A percentile compares a stretch with the other conserved stretches of the same genome.
phyloP scores from a whole-genome alignment of 1,140 invertebrate genomes.

The Bombus sibiricus region DNA sequence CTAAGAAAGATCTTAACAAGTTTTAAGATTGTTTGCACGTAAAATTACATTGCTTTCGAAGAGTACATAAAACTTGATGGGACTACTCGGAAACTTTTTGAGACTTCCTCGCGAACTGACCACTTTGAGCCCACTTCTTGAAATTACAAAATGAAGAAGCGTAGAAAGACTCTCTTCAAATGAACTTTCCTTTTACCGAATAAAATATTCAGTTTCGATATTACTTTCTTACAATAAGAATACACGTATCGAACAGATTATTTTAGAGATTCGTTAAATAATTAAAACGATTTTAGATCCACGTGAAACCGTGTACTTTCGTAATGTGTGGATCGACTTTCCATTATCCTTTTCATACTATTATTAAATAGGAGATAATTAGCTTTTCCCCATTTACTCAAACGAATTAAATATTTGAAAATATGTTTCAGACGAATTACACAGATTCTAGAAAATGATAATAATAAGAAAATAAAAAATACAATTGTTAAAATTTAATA shows the following conservation, averaged over 20 bases:
- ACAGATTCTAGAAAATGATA: background rate
- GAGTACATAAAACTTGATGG: conserved; percentile 29
- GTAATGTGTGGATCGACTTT: background rate
- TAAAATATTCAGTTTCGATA: conserved; percentile 41
- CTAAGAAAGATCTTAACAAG: conserved; percentile 26
- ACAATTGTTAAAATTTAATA: background rate
- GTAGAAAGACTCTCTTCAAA: background rate
- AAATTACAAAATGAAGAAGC: conserved; percentile 47
- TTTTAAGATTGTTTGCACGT: conserved; percentile 41
- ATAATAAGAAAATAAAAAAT: background rate
- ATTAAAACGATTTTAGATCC: background rate
- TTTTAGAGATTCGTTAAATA: background rate
- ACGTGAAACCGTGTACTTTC: background rate
- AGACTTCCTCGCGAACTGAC: conserved; percentile 31
- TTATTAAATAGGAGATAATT: background rate
- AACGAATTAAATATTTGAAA: background rate
- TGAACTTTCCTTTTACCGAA: conserved; percentile 41
- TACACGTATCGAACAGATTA: background rate
- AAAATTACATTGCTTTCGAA: conserved; percentile 33
- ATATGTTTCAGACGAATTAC: background rate
- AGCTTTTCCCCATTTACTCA: background rate
- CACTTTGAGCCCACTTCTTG: conserved; percentile 45
- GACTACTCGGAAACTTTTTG: conserved; percentile 24
- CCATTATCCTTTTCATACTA: background rate
- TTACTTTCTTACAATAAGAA: background rate